These are phyloP conservation scores for Microtus richardsoni DNA, from an alignment of 2,113 vertebrate genomes.

Conservation along the genomic window DNA sequence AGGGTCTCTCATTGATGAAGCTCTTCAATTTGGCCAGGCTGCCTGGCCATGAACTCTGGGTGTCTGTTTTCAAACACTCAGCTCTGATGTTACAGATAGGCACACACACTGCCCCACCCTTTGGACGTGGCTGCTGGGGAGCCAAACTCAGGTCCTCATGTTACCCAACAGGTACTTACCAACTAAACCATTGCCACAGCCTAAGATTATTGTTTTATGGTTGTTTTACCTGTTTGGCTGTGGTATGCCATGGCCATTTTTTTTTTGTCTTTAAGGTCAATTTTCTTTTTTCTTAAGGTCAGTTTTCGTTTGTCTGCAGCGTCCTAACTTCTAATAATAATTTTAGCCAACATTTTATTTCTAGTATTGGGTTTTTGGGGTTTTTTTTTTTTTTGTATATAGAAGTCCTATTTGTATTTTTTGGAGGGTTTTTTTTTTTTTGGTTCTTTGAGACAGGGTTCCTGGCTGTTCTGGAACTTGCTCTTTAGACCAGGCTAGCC, in stretches of 20 bases:
- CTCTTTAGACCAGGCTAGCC: not conserved
- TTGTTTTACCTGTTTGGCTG: not conserved
- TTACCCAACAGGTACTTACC: not conserved
- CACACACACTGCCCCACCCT: not conserved
- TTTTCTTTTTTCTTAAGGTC: not conserved
- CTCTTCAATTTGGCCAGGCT: not conserved
- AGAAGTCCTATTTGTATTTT: not conserved
- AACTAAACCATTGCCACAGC: not conserved
- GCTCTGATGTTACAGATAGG: not conserved
- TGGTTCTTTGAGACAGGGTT: not conserved
- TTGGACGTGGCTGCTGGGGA: not conserved
- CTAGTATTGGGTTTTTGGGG: not conserved
- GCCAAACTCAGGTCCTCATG: not conserved
- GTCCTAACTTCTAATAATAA: constrained; percentile 3
- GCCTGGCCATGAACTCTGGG: not conserved
- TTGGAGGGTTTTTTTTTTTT: no score
- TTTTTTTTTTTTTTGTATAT: not conserved
- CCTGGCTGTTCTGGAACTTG: not conserved
- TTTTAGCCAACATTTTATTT: constrained; percentile 42
- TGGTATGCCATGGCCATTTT: not conserved
- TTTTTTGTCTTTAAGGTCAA: constrained; percentile 9
- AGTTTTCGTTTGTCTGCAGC: not conserved
- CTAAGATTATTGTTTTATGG: not conserved
- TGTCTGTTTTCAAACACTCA: no score
- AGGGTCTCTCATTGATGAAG: not conserved